A percentile compares a stretch with the other conserved stretches of the same genome.
These are phyloP conservation scores for Cataglyphis hispanica DNA, from an alignment of 1,140 invertebrate genomes.

Conservation along the genomic window DNA sequence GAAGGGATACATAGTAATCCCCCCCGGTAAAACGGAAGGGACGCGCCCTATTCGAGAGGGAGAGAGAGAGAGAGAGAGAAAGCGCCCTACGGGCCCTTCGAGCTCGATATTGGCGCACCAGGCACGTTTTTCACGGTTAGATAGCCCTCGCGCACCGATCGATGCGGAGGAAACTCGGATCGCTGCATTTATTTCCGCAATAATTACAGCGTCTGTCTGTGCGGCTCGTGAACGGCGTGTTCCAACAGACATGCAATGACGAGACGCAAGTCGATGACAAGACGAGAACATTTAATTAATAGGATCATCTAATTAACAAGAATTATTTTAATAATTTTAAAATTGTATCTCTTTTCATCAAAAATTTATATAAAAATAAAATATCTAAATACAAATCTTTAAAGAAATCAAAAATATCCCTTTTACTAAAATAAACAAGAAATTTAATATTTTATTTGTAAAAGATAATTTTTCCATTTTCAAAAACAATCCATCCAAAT, in stretches of 20 bases:
- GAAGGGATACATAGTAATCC: conserved; percentile 65
- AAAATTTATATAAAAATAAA: background rate
- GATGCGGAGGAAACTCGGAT: conserved; percentile 66
- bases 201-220: conserved; percentile 42
- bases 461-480: background rate
- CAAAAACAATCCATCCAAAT: background rate
- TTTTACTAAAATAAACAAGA: background rate
- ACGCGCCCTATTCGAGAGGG: conserved; percentile 55
- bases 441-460: background rate
- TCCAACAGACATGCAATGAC: background rate
- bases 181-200: conserved; percentile 59
- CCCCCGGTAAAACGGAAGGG: conserved; percentile 59
- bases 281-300: background rate
- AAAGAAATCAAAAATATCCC: background rate
- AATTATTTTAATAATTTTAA: background rate
- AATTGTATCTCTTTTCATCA: background rate
- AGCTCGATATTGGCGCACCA: conserved; percentile 59
- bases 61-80: conserved; percentile 13
- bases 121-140: conserved; percentile 71
- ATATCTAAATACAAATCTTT: background rate
- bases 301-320: background rate
- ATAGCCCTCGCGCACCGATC: conserved; percentile 52
- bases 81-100: conserved; percentile 32
- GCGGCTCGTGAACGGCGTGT: background rate
- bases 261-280: background rate